Conservation (phyloP, 2,113 vertebrate genomes). For the Oncorhynchus nerka region DNA sequence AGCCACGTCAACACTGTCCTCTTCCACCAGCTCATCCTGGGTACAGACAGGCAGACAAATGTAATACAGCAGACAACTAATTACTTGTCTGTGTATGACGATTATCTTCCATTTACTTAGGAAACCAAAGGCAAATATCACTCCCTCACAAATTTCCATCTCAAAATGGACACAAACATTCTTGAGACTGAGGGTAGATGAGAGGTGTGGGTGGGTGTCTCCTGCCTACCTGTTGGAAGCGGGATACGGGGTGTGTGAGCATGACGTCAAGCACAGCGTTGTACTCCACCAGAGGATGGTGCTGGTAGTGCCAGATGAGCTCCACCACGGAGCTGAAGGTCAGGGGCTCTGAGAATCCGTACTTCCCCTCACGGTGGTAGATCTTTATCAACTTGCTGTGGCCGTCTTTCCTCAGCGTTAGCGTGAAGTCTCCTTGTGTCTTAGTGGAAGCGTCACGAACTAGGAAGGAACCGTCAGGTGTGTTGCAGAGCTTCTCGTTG, state of each 20-base stretch:
- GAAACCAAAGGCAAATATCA: not conserved
- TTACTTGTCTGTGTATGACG: not conserved
- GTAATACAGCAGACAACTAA: slow-evolving; percentile 20
- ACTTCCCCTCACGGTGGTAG: slow-evolving; percentile 90
- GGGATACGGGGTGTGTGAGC: slow-evolving; percentile 88
- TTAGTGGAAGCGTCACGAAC: slow-evolving; percentile 94
- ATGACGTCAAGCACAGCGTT: slow-evolving; percentile 93
- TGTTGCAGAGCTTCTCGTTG: slow-evolving; percentile 90
- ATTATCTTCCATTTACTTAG: not conserved
- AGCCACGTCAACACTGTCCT: slow-evolving; percentile 89
- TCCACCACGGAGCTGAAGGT: slow-evolving; percentile 93
- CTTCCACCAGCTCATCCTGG: slow-evolving; percentile 83
- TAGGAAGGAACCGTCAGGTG: slow-evolving; percentile 92
- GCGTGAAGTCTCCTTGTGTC: slow-evolving; percentile 91
- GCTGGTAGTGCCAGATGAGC: slow-evolving; percentile 92
- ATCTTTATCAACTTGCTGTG: slow-evolving; percentile 97
- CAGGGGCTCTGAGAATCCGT: slow-evolving; percentile 94
- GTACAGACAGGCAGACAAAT: not conserved
- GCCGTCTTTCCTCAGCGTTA: slow-evolving; percentile 92
- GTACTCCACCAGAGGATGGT: slow-evolving; percentile 92
- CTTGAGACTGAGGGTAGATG: not conserved
- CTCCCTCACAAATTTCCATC: too few relatives aligned
- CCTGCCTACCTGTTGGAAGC: slow-evolving; percentile 84
- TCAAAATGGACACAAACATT: not conserved
- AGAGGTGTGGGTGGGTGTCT: not conserved